Evolutionary conservation across 2,888 invertebrate species (phyloP).

Genomic region (Lottia gigantea): DNA sequence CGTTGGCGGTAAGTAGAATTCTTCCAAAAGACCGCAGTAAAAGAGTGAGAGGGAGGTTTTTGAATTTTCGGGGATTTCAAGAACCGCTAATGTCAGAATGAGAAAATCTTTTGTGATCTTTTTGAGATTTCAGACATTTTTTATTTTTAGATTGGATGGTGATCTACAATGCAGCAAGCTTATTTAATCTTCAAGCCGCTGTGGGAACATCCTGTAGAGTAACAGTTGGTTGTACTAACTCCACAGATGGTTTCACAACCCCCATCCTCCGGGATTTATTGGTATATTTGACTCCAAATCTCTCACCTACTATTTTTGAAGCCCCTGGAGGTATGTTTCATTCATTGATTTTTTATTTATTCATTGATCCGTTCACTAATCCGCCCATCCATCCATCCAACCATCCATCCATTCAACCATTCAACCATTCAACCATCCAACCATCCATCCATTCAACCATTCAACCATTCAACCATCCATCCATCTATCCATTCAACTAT

Average conservation of each 20-base stretch:
- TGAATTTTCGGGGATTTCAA: no score
- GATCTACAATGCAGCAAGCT: neutral
- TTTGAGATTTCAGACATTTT: no score
- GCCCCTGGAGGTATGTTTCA: neutral
- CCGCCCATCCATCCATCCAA: no score
- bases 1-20: neutral
- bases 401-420: no score
- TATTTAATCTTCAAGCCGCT: neutral
- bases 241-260: neutral
- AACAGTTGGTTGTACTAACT: neutral
- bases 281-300: neutral
- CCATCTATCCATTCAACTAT: no score
- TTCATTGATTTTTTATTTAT: neutral
- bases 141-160: neutral
- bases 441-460: no score
- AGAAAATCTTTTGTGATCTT: no score
- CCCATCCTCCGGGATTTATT: neutral
- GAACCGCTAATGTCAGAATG: no score
- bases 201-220: neutral
- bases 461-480: no score
- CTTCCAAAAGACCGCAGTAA: neutral
- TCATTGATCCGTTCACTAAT: neutral
- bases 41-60: no score
- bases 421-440: no score
- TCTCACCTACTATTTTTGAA: neutral